Evolutionary conservation across 2,797 vertebrate genomes (phyloP).

Genomic region (Xenentodon cancila): DNA sequence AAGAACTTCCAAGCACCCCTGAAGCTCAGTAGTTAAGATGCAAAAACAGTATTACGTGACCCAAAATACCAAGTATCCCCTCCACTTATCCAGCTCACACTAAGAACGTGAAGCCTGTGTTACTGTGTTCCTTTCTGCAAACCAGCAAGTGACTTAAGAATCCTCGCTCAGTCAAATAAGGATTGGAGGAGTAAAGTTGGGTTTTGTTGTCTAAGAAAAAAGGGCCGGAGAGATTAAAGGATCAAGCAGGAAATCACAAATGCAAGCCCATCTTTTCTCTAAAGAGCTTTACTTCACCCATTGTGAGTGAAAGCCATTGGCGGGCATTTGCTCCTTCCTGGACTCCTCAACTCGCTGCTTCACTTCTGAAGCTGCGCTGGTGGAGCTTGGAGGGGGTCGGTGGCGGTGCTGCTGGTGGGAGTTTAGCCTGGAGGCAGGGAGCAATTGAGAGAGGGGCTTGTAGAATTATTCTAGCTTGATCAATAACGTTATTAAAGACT

Average conservation of each 20-base stretch:
- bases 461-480: conserved; percentile 72
- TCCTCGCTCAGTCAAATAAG: conserved; percentile 19
- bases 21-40: background rate
- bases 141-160: conserved; percentile 47
- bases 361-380: conserved; percentile 64
- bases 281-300: conserved; percentile 54
- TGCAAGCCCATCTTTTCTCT: conserved; percentile 58
- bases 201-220: conserved; percentile 63
- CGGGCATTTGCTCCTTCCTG: conserved; percentile 62
- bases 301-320: conserved; percentile 65
- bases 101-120: background rate
- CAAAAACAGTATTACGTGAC: background rate
- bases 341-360: conserved; percentile 66
- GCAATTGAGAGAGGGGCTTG: conserved; percentile 53
- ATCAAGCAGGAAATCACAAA: conserved; percentile 73
- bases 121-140: conserved; percentile 10
- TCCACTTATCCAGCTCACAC: conserved; percentile 6
- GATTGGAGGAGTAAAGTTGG: conserved; percentile 56
- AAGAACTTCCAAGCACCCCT: background rate
- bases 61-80: background rate
- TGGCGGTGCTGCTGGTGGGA: conserved; percentile 16
- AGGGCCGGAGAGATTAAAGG: conserved; percentile 66
- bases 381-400: background rate
- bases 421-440: conserved; percentile 43
- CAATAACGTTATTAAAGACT: conserved; percentile 82